Evolutionary conservation across 2,113 vertebrate species (phyloP).

Genomic region (Gymnarchus niloticus): DNA sequence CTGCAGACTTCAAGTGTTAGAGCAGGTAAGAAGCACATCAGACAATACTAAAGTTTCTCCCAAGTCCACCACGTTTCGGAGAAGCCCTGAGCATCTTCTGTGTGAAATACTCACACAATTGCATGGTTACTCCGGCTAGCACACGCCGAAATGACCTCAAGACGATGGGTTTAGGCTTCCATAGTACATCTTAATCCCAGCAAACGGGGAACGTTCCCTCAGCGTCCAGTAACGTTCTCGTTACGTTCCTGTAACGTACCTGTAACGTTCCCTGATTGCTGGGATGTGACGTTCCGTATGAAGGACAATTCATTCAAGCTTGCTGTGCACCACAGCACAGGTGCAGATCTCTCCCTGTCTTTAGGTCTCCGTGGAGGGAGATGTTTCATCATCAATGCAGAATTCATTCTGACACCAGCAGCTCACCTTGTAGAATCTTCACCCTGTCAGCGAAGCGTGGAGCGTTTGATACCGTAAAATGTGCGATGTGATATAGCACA

Average conservation of each 20-base stretch:
- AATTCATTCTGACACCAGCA: neutral
- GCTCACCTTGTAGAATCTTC: neutral
- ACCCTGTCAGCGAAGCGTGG: neutral
- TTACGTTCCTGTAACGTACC: no score
- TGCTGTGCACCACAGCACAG: neutral
- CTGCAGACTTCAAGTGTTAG: constrained; percentile 70
- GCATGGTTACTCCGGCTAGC: neutral
- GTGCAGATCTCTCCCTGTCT: neutral
- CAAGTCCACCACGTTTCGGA: neutral
- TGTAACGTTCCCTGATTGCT: no score
- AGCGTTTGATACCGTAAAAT: neutral
- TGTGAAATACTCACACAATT: neutral
- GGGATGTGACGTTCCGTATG: neutral
- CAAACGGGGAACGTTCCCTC: no score
- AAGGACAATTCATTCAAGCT: neutral
- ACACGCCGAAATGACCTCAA: neutral
- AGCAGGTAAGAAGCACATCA: constrained; percentile 75
- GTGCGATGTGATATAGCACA: neutral
- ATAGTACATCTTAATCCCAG: neutral
- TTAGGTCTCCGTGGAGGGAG: neutral
- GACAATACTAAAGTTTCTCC: neutral
- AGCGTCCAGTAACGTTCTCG: no score
- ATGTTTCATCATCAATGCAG: neutral
- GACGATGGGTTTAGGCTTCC: neutral
- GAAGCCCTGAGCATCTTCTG: neutral